Percentiles rank a stretch among this genome's conserved stretches.
phyloP scores from a whole-genome alignment of 2,113 vertebrate genomes.

The Passerina amoena region DNA sequence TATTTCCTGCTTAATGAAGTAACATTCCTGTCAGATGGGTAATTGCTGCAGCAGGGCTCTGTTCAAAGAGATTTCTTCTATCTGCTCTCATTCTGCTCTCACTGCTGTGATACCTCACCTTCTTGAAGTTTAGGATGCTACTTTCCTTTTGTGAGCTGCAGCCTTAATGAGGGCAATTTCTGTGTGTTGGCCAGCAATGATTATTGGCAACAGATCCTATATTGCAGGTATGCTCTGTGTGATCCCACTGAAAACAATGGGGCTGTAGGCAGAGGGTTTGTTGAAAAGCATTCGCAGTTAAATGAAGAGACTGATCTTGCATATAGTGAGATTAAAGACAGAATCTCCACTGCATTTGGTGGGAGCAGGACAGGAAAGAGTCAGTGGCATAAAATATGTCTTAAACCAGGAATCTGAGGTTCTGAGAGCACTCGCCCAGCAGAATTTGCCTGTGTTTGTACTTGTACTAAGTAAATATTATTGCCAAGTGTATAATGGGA shows the following conservation, averaged over 20 bases:
- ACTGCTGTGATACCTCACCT: neutral
- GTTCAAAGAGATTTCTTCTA: conserved; percentile 32
- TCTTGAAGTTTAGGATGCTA: neutral
- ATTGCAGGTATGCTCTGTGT: neutral
- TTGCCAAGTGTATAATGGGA: neutral
- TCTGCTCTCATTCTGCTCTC: neutral
- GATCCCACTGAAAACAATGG: neutral
- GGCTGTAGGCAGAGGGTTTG: neutral
- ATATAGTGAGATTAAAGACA: neutral
- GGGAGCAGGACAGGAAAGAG: neutral
- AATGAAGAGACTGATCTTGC: neutral
- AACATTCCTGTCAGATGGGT: conserved; percentile 2
- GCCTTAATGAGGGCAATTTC: neutral
- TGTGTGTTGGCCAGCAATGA: neutral
- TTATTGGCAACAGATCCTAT: neutral
- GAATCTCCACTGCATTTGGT: neutral
- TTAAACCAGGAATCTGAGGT: neutral
- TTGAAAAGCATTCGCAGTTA: neutral
- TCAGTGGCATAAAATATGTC: neutral
- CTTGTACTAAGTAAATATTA: neutral
- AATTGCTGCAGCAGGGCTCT: conserved; percentile 13
- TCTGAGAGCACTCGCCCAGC: neutral
- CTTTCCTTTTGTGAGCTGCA: conserved; percentile 1
- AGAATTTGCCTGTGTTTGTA: neutral
- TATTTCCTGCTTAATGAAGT: conserved; percentile 49